phyloP scores from a whole-genome alignment of 2,113 vertebrate species.

The Macroglossus sobrinus region DNA sequence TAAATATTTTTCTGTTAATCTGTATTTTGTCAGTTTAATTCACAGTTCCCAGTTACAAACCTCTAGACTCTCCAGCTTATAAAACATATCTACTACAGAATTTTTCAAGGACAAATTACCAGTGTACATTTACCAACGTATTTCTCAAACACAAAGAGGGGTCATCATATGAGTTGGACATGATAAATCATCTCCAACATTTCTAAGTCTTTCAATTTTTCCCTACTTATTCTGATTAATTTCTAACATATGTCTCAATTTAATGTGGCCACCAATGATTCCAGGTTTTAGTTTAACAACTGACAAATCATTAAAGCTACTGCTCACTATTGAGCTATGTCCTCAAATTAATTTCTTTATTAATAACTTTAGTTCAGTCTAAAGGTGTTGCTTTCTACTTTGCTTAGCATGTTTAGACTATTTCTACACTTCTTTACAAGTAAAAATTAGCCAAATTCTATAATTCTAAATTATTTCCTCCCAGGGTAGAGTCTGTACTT shows the following conservation, averaged over 20 bases:
- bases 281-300: background rate
- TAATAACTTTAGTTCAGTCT: background rate
- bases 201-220: background rate
- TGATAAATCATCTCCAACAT: background rate
- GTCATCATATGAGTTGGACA: background rate
- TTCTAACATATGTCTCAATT: background rate
- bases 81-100: background rate
- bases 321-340: background rate
- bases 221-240: background rate
- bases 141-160: background rate
- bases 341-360: background rate
- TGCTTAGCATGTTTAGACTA: background rate
- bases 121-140: background rate
- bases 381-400: background rate
- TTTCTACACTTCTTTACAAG: background rate
- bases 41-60: background rate
- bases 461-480: background rate
- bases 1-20: background rate
- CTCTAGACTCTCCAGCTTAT: background rate
- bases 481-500: background rate
- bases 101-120: background rate
- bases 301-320: background rate
- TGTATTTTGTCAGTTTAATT: background rate
- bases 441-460: background rate
- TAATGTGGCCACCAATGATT: background rate